These are phyloP conservation scores for Periophthalmodon schlosseri DNA, from an alignment of 2,113 vertebrate genomes.

Conservation along the genomic window DNA sequence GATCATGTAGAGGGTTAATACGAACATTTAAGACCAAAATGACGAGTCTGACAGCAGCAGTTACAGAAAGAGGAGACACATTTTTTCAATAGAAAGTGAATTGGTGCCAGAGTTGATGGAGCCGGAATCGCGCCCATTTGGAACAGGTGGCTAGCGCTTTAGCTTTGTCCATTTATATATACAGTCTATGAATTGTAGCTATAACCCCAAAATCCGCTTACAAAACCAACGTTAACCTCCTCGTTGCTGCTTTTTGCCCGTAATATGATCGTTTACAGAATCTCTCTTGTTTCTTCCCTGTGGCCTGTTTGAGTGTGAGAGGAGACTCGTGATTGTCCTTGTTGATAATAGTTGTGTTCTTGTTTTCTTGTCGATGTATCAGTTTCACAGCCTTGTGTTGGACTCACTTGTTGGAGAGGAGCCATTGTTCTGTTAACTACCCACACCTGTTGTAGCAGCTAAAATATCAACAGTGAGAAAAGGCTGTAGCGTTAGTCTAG, in stretches of 20 bases:
- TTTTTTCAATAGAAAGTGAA: too few species aligned
- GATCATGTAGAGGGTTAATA: too few species aligned
- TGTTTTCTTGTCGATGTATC: not conserved
- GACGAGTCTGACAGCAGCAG: too few species aligned
- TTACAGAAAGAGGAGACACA: too few species aligned
- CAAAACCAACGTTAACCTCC: not conserved
- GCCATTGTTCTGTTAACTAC: not conserved
- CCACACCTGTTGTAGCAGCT: not conserved
- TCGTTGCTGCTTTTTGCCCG: not conserved
- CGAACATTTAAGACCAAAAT: too few species aligned
- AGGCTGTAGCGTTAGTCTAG: not conserved
- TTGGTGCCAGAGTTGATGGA: too few species aligned
- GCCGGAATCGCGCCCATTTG: too few species aligned
- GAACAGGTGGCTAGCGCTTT: too few species aligned
- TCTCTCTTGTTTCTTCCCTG: not conserved
- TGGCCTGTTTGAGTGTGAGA: not conserved
- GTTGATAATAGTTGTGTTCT: not conserved
- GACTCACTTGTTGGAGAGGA: conserved; percentile 1
- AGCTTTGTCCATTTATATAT: too few species aligned
- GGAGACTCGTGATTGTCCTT: not conserved
- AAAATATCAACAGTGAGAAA: not conserved
- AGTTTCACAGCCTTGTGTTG: conserved; percentile 1
- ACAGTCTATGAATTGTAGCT: too few species aligned
- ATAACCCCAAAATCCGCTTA: not conserved
- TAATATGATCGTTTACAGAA: not conserved